Conservation (phyloP, 2,888 invertebrate species). For the Tetanocera ferruginea region DNA sequence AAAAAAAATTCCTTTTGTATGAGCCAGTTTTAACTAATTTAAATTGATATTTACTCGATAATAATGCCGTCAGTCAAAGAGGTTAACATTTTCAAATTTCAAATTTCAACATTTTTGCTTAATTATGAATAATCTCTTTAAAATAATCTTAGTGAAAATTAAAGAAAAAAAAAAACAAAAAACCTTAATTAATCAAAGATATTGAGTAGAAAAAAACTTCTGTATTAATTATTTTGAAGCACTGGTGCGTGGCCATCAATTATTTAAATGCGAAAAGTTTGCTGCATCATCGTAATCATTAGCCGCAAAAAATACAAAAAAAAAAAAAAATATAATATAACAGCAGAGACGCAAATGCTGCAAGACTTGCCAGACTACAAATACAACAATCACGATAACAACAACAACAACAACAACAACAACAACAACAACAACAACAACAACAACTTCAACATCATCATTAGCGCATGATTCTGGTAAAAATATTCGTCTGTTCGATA, state of each 20-base stretch:
- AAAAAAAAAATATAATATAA: background rate
- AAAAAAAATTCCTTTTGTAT: no score
- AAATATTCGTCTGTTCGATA: constrained; percentile 13
- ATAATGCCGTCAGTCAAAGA: no score
- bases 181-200: background rate
- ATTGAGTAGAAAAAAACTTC: no score
- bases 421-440: background rate
- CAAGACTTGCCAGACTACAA: background rate
- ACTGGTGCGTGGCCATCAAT: constrained; percentile 40
- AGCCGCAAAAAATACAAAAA: background rate
- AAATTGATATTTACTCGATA: no score
- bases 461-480: constrained; percentile 1
- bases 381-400: background rate
- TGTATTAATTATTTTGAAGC: background rate
- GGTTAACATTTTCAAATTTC: no score
- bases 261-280: constrained; percentile 45
- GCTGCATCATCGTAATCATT: constrained; percentile 33
- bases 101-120: background rate
- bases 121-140: background rate
- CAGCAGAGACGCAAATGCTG: background rate
- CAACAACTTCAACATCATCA: constrained; percentile 4
- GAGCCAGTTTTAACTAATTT: no score
- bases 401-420: background rate
- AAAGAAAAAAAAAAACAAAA: constrained; percentile 1
- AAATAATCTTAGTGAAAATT: no score